Evolutionary conservation across 2,888 invertebrate species (phyloP).

Genomic region (Conistra vaccinii): DNA sequence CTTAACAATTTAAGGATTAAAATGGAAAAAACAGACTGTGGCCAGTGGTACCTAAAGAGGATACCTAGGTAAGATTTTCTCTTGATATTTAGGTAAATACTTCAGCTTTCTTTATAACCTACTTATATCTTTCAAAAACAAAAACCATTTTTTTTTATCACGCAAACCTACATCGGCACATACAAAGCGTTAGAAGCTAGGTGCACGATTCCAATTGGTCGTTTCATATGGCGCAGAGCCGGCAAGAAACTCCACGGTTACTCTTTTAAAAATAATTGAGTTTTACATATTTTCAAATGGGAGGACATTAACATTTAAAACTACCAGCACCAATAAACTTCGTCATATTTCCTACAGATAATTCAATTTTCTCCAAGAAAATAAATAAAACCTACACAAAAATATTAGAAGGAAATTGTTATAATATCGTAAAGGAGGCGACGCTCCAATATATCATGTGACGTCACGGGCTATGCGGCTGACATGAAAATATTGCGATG

Average conservation of each 20-base stretch:
- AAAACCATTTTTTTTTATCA: too few species aligned
- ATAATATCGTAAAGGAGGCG: constrained; percentile 71
- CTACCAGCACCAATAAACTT: neutral
- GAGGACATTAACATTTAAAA: neutral
- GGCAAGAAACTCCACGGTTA: too few species aligned
- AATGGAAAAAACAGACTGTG: neutral
- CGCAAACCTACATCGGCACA: too few species aligned
- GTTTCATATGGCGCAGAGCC: too few species aligned
- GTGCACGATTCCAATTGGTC: too few species aligned
- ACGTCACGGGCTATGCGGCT: constrained; percentile 84
- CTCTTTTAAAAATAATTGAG: too few species aligned
- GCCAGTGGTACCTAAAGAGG: neutral
- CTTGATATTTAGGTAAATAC: neutral
- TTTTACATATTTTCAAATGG: too few species aligned
- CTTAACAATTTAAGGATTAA: neutral
- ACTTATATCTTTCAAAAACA: too few species aligned
- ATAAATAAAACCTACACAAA: constrained; percentile 54
- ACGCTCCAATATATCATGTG: constrained; percentile 85
- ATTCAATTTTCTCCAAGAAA: constrained; percentile 58
- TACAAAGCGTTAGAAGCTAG: too few species aligned
- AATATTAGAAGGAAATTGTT: constrained; percentile 61
- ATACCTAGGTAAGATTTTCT: neutral
- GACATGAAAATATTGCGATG: constrained; percentile 89
- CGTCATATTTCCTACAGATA: neutral
- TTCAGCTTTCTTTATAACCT: neutral